These are phyloP conservation scores for Chunga burmeisteri DNA, from an alignment of 2,113 vertebrate species.

Conservation along the genomic window DNA sequence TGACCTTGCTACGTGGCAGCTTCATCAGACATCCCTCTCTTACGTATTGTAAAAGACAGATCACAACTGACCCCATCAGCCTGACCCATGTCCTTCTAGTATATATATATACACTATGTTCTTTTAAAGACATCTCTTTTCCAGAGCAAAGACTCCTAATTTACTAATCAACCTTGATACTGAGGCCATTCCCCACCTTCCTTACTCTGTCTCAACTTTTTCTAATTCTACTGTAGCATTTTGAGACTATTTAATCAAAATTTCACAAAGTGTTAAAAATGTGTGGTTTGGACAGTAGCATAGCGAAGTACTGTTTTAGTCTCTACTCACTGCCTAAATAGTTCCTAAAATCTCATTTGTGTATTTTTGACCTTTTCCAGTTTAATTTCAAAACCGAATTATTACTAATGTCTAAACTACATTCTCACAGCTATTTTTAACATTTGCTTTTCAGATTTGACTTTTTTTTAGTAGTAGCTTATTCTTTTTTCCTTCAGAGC, in stretches of 20 bases:
- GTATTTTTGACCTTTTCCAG: not conserved
- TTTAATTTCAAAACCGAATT: not conserved
- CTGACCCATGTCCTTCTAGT: not conserved
- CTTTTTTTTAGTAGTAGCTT: not conserved
- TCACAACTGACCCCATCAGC: not conserved
- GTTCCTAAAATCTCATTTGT: not conserved
- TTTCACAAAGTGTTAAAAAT: not conserved
- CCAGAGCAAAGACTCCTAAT: not conserved
- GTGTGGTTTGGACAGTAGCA: not conserved
- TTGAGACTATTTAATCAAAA: not conserved
- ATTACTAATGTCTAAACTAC: constrained; percentile 3
- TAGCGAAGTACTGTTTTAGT: not conserved
- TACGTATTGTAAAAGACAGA: not conserved
- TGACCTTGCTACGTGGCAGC: not conserved
- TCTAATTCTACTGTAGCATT: not conserved
- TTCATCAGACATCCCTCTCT: not conserved
- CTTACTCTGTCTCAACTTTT: not conserved
- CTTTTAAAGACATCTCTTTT: not conserved
- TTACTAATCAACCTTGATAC: not conserved
- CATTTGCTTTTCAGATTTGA: not conserved
- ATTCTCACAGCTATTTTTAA: constrained; percentile 17
- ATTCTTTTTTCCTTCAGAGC: not conserved
- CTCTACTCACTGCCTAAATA: not conserved
- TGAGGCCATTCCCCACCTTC: not conserved
- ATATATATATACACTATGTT: not conserved